Evolutionary conservation across 2,888 invertebrate genomes (phyloP).

Genomic region (Tupiocoris notatus): DNA sequence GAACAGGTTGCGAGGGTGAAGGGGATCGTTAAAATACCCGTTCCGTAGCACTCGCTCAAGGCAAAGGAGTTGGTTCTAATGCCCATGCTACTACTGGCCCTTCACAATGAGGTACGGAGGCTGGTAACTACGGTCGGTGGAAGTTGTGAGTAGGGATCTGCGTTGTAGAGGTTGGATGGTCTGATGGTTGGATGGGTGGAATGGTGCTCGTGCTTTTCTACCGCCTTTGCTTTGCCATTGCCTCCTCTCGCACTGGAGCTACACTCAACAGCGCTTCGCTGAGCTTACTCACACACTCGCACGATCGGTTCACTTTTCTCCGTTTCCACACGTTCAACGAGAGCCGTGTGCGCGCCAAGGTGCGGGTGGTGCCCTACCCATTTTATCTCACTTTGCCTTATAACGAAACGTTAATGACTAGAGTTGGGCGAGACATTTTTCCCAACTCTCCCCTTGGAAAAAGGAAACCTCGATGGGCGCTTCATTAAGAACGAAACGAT

Average conservation of each 20-base stretch:
- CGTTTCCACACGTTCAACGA: neutral
- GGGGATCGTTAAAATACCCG: neutral
- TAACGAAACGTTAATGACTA: conserved; percentile 34
- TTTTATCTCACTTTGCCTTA: neutral
- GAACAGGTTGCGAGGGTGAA: neutral
- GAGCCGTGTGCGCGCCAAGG: neutral
- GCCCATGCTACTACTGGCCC: neutral
- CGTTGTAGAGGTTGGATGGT: neutral
- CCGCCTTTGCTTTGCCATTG: neutral
- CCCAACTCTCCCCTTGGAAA: neutral
- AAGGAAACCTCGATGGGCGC: neutral
- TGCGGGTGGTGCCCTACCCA: neutral
- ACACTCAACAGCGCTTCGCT: neutral
- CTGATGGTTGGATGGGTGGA: neutral
- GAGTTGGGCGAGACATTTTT: conserved; percentile 34
- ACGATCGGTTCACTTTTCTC: neutral
- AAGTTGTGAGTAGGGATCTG: neutral
- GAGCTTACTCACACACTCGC: neutral
- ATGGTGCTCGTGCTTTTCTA: neutral
- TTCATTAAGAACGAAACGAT: neutral
- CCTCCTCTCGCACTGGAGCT: neutral
- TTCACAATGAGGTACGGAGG: neutral
- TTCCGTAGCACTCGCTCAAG: neutral
- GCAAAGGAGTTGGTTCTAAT: neutral
- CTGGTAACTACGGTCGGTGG: neutral